Conservation (phyloP, 2,797 vertebrate genomes). For the Sandelia bainsii region DNA sequence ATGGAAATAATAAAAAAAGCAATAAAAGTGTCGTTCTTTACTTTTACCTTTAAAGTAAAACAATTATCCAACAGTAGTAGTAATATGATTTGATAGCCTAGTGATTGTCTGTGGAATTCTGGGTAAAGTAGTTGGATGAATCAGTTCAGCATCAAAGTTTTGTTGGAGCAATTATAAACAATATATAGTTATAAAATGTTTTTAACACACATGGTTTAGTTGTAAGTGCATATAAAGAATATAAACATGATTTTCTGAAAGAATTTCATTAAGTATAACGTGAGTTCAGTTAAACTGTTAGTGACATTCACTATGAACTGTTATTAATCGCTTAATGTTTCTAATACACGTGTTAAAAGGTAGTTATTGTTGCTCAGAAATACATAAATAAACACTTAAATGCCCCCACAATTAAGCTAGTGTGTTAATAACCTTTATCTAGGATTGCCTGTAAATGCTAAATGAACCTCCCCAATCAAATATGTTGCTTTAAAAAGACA, state of each 20-base stretch:
- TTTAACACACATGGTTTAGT: not conserved
- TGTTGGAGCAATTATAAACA: not conserved
- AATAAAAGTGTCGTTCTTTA: conserved; percentile 19
- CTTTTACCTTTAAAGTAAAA: conserved; percentile 4
- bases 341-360: too few relatives aligned
- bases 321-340: too few relatives aligned
- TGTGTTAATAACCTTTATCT: not conserved
- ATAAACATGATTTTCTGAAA: not conserved
- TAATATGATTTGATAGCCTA: not conserved
- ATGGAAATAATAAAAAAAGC: conserved; percentile 30
- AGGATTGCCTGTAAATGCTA: conserved; percentile 4
- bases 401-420: not conserved
- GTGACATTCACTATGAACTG: too few relatives aligned
- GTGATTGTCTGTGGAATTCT: conserved; percentile 52
- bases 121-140: conserved; percentile 43
- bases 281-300: too few relatives aligned
- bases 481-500: conserved; percentile 11
- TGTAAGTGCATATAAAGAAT: not conserved
- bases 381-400: conserved; percentile 4
- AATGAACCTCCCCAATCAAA: not conserved
- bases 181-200: not conserved
- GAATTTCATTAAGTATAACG: too few relatives aligned
- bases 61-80: not conserved
- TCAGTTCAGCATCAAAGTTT: not conserved
- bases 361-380: not conserved